A percentile compares a stretch with the other conserved stretches of the same genome.
Conservation (phyloP, 2,797 vertebrate genomes). For the Argentina silus region DNA sequence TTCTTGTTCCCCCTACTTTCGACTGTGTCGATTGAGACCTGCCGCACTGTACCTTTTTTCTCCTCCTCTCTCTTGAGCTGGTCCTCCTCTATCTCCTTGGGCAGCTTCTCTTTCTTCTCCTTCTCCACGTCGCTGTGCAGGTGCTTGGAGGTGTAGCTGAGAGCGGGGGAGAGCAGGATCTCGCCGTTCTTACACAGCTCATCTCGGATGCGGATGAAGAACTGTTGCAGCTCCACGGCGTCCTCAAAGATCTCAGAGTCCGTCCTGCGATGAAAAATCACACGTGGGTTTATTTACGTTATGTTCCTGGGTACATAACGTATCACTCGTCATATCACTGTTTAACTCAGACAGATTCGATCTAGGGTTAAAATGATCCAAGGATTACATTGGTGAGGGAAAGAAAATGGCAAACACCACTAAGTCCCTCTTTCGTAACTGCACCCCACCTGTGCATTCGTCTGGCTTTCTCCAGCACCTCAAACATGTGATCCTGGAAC, state of each 20-base stretch:
- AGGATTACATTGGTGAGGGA: neutral
- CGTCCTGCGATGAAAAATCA: slow-evolving; percentile 73
- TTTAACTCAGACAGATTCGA: neutral
- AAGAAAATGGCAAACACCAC: neutral
- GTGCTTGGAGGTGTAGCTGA: slow-evolving; percentile 96
- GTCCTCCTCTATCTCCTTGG: slow-evolving; percentile 97
- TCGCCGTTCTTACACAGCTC: slow-evolving; percentile 99
- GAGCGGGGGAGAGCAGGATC: slow-evolving; percentile 94
- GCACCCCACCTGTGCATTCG: slow-evolving; percentile 87
- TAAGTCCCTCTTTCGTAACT: neutral
- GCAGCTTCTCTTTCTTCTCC: slow-evolving; percentile 96
- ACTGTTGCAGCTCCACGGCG: slow-evolving; percentile 96
- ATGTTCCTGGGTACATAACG: neutral
- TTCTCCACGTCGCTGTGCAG: slow-evolving; percentile 96
- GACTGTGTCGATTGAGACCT: neutral
- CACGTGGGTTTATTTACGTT: neutral
- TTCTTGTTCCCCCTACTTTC: neutral
- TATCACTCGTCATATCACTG: neutral
- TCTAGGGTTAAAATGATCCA: neutral
- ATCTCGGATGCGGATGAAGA: slow-evolving; percentile 96
- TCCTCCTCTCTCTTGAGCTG: slow-evolving; percentile 97
- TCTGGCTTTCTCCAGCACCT: slow-evolving; percentile 94
- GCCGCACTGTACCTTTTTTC: slow-evolving; percentile 82
- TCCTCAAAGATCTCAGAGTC: slow-evolving; percentile 99
- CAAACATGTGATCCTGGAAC: slow-evolving; percentile 99